Base-by-base conservation (phyloP, 2,888 invertebrate genomes). In the Temnothorax rugatulus region DNA sequence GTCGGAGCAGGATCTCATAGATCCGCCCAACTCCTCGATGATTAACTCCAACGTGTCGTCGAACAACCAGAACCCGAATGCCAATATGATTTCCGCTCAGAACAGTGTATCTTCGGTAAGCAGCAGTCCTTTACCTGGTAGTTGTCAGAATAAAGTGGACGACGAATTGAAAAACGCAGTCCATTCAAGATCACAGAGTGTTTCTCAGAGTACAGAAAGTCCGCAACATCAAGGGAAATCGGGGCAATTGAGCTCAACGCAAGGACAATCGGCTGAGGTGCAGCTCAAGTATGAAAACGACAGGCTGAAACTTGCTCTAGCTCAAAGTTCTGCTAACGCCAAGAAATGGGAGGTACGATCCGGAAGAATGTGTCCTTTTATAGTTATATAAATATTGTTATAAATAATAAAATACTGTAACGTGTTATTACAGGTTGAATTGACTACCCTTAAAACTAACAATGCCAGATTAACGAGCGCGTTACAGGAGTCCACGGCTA, bases 241-340 rank as follows among this genome's bases (percentile, higher is more conserved):
- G 9, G 84, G 90, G 93, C 94, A 92, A 84, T 89, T 93, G 52
- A 89, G 91, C 75, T 89, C 91, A n/a, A 86, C 89, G 41, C 93
- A 92, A 84, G 95, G 95, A 47, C 95, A 96, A 94, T 91, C 95
- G 95, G 81, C 96, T 61, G 97, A 98, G 93, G 98, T 98, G 94
- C 99, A 99, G 95, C 96, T 99, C 87, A 98, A 99, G 94, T 99
- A 99, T 95, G 99, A 99, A 95, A 99, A 99, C 95, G 99, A 99
- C 94, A 96, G 99, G 90, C 96, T 99, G 91, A 99, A 99, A 95
- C 96, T 99, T 89, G 99, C 99, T 29, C 96, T 99, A 88, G 98
- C 98, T 77, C 99, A 99, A 95, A 99, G 99, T 95, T 99, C 99
- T 71, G 98, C 99, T 59, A 99, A 99, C 95, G 99, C 99, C 13